Conservation (phyloP, 2,797 vertebrate species). For the Pelochelys cantorii region DNA sequence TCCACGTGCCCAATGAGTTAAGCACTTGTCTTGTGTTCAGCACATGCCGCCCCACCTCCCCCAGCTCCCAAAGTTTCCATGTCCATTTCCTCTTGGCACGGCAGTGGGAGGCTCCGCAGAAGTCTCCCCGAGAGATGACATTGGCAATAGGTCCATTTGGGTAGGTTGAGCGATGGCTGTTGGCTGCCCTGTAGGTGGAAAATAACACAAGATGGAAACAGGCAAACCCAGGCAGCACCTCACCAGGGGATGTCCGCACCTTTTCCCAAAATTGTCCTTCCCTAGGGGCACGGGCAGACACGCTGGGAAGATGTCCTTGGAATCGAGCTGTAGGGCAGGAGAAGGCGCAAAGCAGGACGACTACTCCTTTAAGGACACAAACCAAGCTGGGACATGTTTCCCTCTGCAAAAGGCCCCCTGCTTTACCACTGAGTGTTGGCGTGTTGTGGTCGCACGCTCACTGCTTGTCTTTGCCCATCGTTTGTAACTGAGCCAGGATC, state of each 20-base stretch:
- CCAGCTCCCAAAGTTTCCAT: too few relatives aligned
- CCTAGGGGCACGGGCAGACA: background rate
- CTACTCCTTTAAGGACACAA: rapidly evolving
- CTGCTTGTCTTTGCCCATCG: background rate
- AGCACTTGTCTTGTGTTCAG: too few relatives aligned
- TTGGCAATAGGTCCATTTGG: too few relatives aligned
- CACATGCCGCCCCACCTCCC: too few relatives aligned
- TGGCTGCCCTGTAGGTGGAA: background rate
- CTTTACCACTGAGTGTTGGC: background rate
- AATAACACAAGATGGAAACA: background rate
- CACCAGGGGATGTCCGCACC: rapidly evolving
- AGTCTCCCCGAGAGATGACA: too few relatives aligned
- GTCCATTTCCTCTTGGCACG: too few relatives aligned
- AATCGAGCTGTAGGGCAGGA: background rate
- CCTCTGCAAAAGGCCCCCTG: rapidly evolving
- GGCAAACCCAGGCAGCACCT: background rate
- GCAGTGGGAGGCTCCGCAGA: too few relatives aligned
- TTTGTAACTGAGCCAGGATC: conserved; percentile 34
- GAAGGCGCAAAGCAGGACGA: rapidly evolving
- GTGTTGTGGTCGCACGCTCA: rapidly evolving
- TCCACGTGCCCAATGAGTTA: too few relatives aligned
- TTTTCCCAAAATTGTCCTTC: background rate
- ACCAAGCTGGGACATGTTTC: rapidly evolving
- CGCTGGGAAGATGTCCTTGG: background rate
- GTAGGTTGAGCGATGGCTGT: background rate